Evolutionary conservation across 2,113 vertebrate genomes (phyloP).

Genomic region (Genyomyrus donnyi): DNA sequence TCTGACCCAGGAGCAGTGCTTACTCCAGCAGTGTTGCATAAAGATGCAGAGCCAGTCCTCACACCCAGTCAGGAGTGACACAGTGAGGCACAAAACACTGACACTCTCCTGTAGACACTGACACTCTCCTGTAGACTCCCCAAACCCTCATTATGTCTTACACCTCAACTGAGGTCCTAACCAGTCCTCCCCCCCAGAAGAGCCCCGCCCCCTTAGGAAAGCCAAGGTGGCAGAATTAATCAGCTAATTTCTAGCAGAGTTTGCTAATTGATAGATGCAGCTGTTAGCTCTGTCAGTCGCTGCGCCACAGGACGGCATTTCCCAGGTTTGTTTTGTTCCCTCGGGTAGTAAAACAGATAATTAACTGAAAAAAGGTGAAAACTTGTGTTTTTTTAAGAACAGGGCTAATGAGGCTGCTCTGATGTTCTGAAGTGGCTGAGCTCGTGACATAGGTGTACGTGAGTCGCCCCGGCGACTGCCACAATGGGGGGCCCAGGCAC

Average conservation of each 20-base stretch:
- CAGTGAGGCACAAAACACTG: neutral
- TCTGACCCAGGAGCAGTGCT: neutral
- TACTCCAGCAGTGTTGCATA: neutral
- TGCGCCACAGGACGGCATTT: neutral
- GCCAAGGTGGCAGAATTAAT: slow-evolving; percentile 27
- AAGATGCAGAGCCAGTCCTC: neutral
- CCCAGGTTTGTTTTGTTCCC: neutral
- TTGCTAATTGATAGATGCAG: slow-evolving; percentile 28
- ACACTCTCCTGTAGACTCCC: neutral
- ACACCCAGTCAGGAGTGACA: neutral
- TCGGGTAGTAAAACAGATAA: neutral
- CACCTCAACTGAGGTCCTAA: neutral
- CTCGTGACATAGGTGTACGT: neutral
- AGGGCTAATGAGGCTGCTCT: neutral
- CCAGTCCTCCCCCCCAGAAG: neutral
- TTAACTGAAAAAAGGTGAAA: neutral
- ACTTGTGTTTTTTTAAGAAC: neutral
- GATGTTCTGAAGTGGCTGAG: neutral
- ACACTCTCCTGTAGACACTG: too few relatives aligned
- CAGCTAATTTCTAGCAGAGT: slow-evolving; percentile 35
- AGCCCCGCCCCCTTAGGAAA: neutral
- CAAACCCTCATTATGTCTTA: neutral
- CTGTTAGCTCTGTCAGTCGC: slow-evolving; percentile 20
- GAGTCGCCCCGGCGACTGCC: neutral
- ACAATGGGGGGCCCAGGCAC: neutral